Evolutionary conservation across 2,888 invertebrate genomes (phyloP).

Genomic region (Ariolimax columbianus): DNA sequence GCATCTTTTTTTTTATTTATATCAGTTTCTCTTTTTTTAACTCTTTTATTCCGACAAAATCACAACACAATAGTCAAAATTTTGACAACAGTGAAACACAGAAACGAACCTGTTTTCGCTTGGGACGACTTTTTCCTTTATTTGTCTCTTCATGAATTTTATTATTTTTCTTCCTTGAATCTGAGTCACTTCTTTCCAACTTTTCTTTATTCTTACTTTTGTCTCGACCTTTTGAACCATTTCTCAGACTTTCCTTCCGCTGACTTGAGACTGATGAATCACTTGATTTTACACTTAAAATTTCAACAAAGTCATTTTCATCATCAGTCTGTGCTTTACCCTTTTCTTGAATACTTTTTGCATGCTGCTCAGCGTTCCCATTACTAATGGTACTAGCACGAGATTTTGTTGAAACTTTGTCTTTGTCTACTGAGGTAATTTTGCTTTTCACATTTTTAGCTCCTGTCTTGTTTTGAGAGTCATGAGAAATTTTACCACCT

Average conservation of each 20-base stretch:
- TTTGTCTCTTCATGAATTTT: background rate
- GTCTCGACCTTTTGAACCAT: background rate
- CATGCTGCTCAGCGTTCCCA: background rate
- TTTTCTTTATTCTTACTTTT: background rate
- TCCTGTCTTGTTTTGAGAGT: background rate
- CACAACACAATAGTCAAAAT: too few species aligned
- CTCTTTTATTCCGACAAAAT: too few species aligned
- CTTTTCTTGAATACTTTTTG: background rate
- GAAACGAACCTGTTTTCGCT: constrained; percentile 24
- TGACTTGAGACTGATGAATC: constrained; percentile 1
- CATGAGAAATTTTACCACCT: background rate
- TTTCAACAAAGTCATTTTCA: constrained; percentile 14
- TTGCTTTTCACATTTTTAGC: background rate
- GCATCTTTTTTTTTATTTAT: too few species aligned
- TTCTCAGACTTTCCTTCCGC: background rate
- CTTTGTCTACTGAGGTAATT: background rate
- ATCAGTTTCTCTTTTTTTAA: too few species aligned
- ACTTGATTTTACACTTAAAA: constrained; percentile 23
- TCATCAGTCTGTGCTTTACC: constrained; percentile 1
- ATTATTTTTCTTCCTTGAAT: constrained; percentile 14
- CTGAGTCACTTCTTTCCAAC: background rate
- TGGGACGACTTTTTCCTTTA: background rate
- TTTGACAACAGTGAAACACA: background rate
- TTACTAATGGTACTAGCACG: background rate
- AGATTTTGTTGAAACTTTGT: background rate